Base-by-base conservation (phyloP, 2,888 invertebrate genomes). In the Pheosia tremula region DNA sequence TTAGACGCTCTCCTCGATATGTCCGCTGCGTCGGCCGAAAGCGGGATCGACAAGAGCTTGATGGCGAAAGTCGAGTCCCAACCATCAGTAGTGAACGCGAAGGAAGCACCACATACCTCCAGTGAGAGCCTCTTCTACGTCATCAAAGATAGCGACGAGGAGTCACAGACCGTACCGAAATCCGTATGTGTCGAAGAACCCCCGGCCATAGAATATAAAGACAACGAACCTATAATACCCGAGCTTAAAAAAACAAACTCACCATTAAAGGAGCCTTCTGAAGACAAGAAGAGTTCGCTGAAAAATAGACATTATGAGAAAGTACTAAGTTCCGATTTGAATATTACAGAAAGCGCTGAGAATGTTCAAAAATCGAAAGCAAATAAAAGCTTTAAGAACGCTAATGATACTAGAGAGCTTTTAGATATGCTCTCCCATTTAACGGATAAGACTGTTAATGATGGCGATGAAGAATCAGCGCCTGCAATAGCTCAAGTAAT, bases 401-500 rank as follows among this genome's bases (percentile, higher is more conserved):
- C 85, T 0, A 82, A 91, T 39, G 82, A 87, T 57, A 92, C 91
- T 0, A 84, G 82, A 9, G 87, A 89, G 45, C 73, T 92, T 4
- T 69, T 92, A 9, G 85, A 88, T 50, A 84, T 90, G 81, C 68
- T 92, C 0, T 83, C 87, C 0, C 80, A 87, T 62, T 81, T 88
- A 3, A 90, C 89, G 5, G 89, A 89, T 37, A 76, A 68, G 13
- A 72, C 65, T 5, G 60, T 58, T 4, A 74, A 74, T 7, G 64
- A 73, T 3, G 69, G 69, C 7, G 59, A 66, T 2, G 61, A 61
- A 9, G n/a, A 58, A 5, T 47, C 41, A 0, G 56, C 63, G 36
- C 37, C 36, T 5, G 3, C 5, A 5, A 5, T 11, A n/a, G 5
- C 13, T 11, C 38, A 13, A 45, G 10, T 36, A 3, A 36, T 45